Evolutionary conservation across 2,113 vertebrate genomes (phyloP).

Genomic region (Amazona guildingii): DNA sequence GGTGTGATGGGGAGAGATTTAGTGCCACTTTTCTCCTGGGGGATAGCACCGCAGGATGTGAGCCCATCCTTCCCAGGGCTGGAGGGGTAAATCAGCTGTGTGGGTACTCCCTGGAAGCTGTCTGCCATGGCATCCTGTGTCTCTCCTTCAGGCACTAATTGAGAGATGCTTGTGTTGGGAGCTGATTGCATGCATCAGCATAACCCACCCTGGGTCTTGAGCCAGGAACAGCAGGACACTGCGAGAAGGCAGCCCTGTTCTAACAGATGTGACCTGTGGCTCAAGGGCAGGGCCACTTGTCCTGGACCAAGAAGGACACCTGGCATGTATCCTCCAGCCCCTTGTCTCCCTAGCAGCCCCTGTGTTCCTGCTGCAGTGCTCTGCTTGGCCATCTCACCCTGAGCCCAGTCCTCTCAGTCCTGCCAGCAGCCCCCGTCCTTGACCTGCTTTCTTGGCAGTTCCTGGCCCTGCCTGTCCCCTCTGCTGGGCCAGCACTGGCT

Average conservation of each 20-base stretch:
- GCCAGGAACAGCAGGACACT: fast-evolving
- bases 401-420: neutral
- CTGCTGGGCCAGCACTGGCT: neutral
- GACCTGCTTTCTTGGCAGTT: neutral
- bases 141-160: neutral
- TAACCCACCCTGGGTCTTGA: neutral
- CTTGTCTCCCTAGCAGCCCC: neutral
- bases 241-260: neutral
- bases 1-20: neutral
- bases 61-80: neutral
- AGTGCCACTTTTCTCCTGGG: neutral
- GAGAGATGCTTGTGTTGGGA: neutral
- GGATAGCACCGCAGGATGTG: neutral
- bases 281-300: neutral
- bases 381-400: fast-evolving
- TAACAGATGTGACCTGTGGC: fast-evolving
- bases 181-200: neutral
- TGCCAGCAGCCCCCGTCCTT: neutral
- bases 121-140: neutral
- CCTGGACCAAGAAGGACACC: fast-evolving
- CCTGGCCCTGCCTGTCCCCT: neutral
- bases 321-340: neutral
- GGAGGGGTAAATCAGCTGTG: neutral
- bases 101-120: neutral
- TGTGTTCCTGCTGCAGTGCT: neutral